Evolutionary conservation across 2,797 vertebrate genomes (phyloP).

Genomic region (Zenarchopterus dispar): DNA sequence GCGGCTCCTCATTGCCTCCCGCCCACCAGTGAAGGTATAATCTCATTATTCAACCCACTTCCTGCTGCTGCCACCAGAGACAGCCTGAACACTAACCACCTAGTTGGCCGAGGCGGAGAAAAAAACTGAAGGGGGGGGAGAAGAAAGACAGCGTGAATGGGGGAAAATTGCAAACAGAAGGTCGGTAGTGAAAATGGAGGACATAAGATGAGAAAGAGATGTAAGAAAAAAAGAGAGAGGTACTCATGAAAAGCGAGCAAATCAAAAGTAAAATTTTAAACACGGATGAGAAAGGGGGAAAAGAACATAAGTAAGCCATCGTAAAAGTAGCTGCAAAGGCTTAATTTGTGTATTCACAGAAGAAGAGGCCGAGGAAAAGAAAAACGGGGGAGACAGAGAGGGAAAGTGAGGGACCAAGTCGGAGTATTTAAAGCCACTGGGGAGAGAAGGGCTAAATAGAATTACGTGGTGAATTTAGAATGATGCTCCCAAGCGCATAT

Average conservation of each 20-base stretch:
- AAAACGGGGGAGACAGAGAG: not conserved
- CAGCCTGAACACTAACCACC: constrained; percentile 74
- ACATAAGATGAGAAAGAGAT: constrained; percentile 7
- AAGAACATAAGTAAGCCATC: not conserved
- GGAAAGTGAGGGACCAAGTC: constrained; percentile 22
- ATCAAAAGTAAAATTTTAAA: constrained; percentile 29
- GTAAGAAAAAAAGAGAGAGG: not conserved
- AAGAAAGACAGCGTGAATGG: constrained; percentile 24
- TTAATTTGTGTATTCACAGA: constrained; percentile 45
- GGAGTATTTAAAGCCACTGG: constrained; percentile 64
- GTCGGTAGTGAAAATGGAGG: constrained; percentile 22
- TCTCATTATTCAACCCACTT: constrained; percentile 76
- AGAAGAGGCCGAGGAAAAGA: constrained; percentile 3
- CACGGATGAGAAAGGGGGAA: constrained; percentile 14
- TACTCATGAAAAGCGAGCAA: constrained; percentile 9
- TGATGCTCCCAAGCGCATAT: constrained; percentile 67
- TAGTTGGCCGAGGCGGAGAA: constrained; percentile 44
- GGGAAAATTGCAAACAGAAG: constrained; percentile 35
- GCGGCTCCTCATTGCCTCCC: constrained; percentile 35
- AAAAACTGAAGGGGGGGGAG: constrained; percentile 1
- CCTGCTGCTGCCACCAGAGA: constrained; percentile 77
- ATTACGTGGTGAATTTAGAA: constrained; percentile 88
- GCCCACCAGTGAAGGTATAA: constrained; percentile 51
- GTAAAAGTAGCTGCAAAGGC: constrained; percentile 46
- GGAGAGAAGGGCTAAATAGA: constrained; percentile 79